phyloP scores from a whole-genome alignment of 1,140 invertebrate species.

The Drosophila pruinosa region DNA sequence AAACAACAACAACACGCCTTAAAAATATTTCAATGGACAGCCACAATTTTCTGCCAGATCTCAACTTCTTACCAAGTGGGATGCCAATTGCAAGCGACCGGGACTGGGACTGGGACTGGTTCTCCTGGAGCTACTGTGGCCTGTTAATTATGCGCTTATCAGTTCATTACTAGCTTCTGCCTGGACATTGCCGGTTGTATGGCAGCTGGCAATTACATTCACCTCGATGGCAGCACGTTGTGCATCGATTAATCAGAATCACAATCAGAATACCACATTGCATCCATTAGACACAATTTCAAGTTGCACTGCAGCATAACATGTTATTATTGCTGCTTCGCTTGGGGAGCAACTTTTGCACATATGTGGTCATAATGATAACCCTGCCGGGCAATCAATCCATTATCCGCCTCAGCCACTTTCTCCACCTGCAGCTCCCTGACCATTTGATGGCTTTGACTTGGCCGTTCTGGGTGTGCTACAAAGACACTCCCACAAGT shows the following conservation, averaged over 20 bases:
- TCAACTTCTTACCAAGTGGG: conserved; percentile 29
- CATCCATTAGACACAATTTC: conserved; percentile 57
- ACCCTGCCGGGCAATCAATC: conserved; percentile 26
- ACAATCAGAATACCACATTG: not conserved
- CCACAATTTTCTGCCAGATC: not conserved
- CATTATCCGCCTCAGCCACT: conserved; percentile 20
- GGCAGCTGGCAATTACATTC: conserved; percentile 27
- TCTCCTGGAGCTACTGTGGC: not conserved
- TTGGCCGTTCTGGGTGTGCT: conserved; percentile 6
- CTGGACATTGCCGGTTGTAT: not conserved
- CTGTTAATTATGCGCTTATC: conserved; percentile 76
- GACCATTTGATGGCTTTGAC: not conserved
- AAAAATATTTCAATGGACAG: conserved; percentile 47
- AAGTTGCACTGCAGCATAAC: conserved; percentile 25
- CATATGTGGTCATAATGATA: conserved; percentile 55
- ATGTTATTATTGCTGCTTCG: conserved; percentile 53
- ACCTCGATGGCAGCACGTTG: conserved; percentile 23
- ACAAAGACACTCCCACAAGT: conserved; percentile 17
- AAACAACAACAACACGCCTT: conserved; percentile 68
- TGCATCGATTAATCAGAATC: conserved; percentile 53
- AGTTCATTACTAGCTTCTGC: conserved; percentile 64
- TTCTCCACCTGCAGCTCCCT: conserved; percentile 37
- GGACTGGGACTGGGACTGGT: not conserved
- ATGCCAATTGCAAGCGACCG: conserved; percentile 10
- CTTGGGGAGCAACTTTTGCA: conserved; percentile 16